These are phyloP conservation scores for Neoaliturus tenellus DNA, from an alignment of 2,888 invertebrate genomes.

Conservation along the genomic window DNA sequence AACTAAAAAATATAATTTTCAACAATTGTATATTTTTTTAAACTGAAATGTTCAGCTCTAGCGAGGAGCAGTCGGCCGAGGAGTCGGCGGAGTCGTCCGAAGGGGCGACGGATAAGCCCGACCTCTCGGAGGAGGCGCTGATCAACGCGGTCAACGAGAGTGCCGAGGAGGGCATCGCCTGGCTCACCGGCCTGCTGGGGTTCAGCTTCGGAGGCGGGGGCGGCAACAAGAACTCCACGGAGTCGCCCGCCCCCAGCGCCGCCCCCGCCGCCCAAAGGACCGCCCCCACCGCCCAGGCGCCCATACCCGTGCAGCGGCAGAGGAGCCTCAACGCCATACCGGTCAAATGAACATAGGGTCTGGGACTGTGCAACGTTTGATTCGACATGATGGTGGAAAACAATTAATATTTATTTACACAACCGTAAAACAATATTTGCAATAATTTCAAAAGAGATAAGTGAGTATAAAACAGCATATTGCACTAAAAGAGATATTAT, in stretches of 20 bases:
- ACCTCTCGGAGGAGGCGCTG: constrained; percentile 78
- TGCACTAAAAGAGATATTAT: no score
- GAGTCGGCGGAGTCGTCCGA: constrained; percentile 46
- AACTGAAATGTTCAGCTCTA: constrained; percentile 15
- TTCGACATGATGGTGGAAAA: no score
- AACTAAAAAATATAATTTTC: no score
- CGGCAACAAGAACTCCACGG: constrained; percentile 36
- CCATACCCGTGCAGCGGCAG: background rate
- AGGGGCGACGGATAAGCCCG: constrained; percentile 55
- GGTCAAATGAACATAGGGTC: background rate
- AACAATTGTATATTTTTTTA: no score
- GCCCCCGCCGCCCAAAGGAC: background rate
- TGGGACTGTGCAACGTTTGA: no score
- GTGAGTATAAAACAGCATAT: no score
- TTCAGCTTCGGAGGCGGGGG: constrained; percentile 70
- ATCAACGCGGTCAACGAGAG: constrained; percentile 82
- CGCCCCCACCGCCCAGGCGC: no score
- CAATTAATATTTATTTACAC: no score
- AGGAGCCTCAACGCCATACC: constrained; percentile 22
- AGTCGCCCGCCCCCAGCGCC: constrained; percentile 1
- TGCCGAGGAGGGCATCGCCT: constrained; percentile 82
- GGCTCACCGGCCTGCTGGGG: constrained; percentile 80
- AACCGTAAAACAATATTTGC: no score
- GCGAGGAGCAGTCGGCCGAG: constrained; percentile 44
- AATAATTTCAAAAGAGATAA: no score